These are phyloP conservation scores for Atractosteus spatula DNA, from an alignment of 2,113 vertebrate genomes.

Conservation along the genomic window DNA sequence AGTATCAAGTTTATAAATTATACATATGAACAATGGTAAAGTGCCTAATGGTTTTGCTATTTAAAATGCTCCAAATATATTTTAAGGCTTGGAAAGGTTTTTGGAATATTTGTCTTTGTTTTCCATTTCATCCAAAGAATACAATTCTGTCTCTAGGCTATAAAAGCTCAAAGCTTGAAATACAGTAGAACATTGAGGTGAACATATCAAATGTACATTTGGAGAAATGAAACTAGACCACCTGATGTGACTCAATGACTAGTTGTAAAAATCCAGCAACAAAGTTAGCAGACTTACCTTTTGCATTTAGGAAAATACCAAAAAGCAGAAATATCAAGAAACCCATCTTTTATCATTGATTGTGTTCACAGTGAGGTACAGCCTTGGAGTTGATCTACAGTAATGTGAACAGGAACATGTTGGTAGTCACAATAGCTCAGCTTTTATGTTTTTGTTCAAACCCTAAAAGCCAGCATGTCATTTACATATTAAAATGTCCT, in stretches of 20 bases:
- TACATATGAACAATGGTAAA: too few relatives aligned
- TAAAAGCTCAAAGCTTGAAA: not conserved
- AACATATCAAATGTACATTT: not conserved
- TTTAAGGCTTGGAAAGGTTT: too few relatives aligned
- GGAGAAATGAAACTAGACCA: too few relatives aligned
- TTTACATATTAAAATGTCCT: slow-evolving; percentile 4
- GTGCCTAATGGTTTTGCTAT: too few relatives aligned
- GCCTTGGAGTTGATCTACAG: slow-evolving; percentile 33
- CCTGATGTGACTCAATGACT: not conserved
- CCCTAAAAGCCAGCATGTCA: slow-evolving; percentile 24
- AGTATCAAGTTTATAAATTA: too few relatives aligned
- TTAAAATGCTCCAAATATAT: too few relatives aligned
- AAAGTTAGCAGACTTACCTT: slow-evolving; percentile 51
- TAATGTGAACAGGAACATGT: slow-evolving; percentile 9
- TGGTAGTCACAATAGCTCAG: slow-evolving; percentile 23
- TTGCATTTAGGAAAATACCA: slow-evolving; percentile 45
- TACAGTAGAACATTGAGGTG: not conserved
- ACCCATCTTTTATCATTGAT: slow-evolving; percentile 55
- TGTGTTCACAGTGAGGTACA: slow-evolving; percentile 19
- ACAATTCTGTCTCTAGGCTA: not conserved
- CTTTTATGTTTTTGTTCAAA: slow-evolving; percentile 8
- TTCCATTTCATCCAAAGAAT: not conserved
- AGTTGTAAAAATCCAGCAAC: not conserved
- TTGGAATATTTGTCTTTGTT: not conserved
- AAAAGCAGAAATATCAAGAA: slow-evolving; percentile 48